These are phyloP conservation scores for Araneus ventricosus DNA, from an alignment of 1,140 invertebrate species.

Conservation along the genomic window DNA sequence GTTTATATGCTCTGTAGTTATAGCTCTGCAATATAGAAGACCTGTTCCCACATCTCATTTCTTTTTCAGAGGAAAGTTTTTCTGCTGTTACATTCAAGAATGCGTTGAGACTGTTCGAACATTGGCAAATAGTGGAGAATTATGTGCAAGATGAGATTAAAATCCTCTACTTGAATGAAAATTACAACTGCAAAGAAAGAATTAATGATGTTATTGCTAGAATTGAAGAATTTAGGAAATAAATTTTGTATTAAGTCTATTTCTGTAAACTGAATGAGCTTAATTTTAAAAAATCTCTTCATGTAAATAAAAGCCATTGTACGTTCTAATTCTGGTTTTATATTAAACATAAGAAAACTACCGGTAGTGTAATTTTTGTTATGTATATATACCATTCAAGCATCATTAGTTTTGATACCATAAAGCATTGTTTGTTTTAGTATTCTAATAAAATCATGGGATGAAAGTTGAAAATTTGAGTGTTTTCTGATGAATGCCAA, in stretches of 20 bases:
- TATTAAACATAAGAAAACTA: neutral
- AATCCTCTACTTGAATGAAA: constrained; percentile 82
- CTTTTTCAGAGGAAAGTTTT: constrained; percentile 87
- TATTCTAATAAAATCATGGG: neutral
- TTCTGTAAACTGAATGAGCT: neutral
- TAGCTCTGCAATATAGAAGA: too few species aligned
- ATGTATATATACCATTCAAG: neutral
- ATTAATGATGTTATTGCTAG: constrained; percentile 72
- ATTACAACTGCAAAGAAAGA: constrained; percentile 52
- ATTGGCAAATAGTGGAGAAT: constrained; percentile 88
- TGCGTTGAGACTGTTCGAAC: constrained; percentile 88
- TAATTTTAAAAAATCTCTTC: neutral
- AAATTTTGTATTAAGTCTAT: neutral
- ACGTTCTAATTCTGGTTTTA: neutral
- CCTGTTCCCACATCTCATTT: neutral
- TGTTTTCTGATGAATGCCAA: too few species aligned
- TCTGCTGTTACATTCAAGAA: constrained; percentile 90
- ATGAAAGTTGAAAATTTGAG: neutral
- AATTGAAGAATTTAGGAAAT: constrained; percentile 74
- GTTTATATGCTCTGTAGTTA: too few species aligned
- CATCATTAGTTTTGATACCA: neutral
- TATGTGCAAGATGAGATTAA: constrained; percentile 82
- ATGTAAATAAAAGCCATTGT: neutral
- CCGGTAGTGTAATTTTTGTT: neutral
- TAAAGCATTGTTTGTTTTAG: neutral